Conservation (phyloP, 2,797 vertebrate genomes). For the Anguilla marmorata region DNA sequence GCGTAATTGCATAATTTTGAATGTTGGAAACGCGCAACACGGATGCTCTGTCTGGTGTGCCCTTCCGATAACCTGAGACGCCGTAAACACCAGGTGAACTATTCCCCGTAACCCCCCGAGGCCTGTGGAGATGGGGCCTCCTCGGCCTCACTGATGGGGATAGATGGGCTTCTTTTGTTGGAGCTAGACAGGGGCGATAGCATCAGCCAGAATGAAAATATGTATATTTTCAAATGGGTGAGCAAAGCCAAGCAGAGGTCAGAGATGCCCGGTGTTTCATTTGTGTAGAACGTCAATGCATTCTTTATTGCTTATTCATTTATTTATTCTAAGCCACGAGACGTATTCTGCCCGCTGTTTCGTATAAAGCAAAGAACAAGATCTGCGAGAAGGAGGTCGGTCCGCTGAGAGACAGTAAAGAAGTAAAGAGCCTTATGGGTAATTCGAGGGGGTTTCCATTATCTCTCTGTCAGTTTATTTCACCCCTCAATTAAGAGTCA, state of each 20-base stretch:
- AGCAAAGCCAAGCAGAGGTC: slow-evolving; percentile 24
- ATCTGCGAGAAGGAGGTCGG: not conserved
- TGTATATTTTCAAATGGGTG: slow-evolving; percentile 30
- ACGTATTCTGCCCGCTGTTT: not conserved
- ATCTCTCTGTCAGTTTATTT: slow-evolving; percentile 4
- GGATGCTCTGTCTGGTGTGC: slow-evolving; percentile 24
- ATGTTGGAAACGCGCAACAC: slow-evolving; percentile 11
- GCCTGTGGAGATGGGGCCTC: slow-evolving; percentile 15
- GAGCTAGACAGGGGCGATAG: slow-evolving; percentile 31
- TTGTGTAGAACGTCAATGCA: not conserved
- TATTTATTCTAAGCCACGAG: slow-evolving; percentile 3
- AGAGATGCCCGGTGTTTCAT: not conserved
- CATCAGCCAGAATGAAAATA: slow-evolving; percentile 34
- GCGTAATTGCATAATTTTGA: slow-evolving; percentile 18
- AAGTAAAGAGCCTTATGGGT: not conserved
- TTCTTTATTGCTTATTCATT: not conserved
- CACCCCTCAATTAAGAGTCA: slow-evolving; percentile 16
- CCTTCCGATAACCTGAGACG: slow-evolving; percentile 41
- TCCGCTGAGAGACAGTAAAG: not conserved
- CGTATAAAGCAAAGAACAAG: not conserved
- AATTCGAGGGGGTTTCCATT: not conserved
- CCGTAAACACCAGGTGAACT: slow-evolving; percentile 40
- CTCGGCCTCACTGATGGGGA: slow-evolving; percentile 30
- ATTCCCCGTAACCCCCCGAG: slow-evolving; percentile 22
- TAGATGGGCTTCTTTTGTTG: slow-evolving; percentile 40